These are phyloP conservation scores for Drosophila paramelanica DNA, from an alignment of 2,888 invertebrate genomes.

Conservation along the genomic window DNA sequence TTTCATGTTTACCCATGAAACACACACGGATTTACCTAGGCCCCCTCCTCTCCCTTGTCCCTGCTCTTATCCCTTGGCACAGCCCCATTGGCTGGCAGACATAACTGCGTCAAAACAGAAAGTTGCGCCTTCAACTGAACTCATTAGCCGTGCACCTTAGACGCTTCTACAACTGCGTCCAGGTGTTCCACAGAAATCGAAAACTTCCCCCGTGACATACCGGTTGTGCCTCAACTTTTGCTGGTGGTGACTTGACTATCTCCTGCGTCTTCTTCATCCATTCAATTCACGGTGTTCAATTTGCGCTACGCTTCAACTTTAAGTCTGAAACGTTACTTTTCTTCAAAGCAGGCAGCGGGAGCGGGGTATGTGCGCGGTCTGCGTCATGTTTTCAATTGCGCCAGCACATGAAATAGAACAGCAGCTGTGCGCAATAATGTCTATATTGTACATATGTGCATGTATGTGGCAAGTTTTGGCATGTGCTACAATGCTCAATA, in stretches of 20 bases:
- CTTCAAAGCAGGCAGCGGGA: neutral
- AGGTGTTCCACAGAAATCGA: constrained; percentile 74
- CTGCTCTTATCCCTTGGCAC: neutral
- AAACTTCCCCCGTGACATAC: constrained; percentile 72
- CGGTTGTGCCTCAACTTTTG: constrained; percentile 43
- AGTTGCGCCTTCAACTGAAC: constrained; percentile 46
- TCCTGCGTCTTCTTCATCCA: constrained; percentile 16
- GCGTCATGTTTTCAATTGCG: constrained; percentile 56
- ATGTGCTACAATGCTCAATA: constrained; percentile 70
- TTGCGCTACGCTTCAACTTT: constrained; percentile 30
- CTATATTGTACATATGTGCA: constrained; percentile 16
- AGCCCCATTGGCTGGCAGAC: constrained; percentile 50
- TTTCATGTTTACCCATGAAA: constrained; percentile 57
- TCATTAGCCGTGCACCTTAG: constrained; percentile 72
- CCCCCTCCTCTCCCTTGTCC: neutral
- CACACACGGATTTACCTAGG: constrained; percentile 19
- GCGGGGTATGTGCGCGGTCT: constrained; percentile 8
- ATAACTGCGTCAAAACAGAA: constrained; percentile 75
- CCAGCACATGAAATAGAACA: constrained; percentile 59
- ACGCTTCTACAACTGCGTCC: constrained; percentile 46
- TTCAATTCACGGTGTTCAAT: constrained; percentile 63
- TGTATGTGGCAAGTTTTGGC: constrained; percentile 68
- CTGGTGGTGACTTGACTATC: constrained; percentile 36
- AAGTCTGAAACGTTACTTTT: constrained; percentile 53
- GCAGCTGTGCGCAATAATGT: constrained; percentile 64